Conservation (phyloP, 1,140 invertebrate genomes). For the Anagrus nilaparvatae region DNA sequence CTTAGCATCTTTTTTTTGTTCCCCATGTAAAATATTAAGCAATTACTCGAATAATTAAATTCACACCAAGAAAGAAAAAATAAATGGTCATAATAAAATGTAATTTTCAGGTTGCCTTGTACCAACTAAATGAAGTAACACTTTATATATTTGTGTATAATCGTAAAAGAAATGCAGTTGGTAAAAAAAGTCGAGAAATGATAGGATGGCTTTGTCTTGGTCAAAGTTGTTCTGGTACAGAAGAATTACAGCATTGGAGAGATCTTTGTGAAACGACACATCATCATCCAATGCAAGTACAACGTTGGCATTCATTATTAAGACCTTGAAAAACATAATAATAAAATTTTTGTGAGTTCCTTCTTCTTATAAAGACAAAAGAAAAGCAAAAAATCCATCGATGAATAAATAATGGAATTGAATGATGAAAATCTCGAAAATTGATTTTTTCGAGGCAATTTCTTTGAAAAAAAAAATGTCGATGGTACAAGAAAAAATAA, state of each 20-base stretch:
- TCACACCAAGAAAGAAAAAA: constrained; percentile 2
- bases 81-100: neutral
- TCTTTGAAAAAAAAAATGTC: too few relatives aligned
- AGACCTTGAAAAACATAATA: constrained; percentile 32
- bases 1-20: too few relatives aligned
- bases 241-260: constrained; percentile 88
- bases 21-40: neutral
- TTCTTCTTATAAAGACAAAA: too few relatives aligned
- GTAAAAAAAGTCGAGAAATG: constrained; percentile 77
- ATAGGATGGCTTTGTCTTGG: constrained; percentile 92
- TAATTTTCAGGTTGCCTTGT: constrained; percentile 68
- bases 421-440: constrained; percentile 10
- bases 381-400: too few relatives aligned
- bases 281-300: constrained; percentile 34
- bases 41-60: neutral
- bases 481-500: too few relatives aligned
- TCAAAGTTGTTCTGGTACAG: constrained; percentile 80
- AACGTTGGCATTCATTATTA: constrained; percentile 39
- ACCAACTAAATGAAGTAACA: constrained; percentile 91
- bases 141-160: constrained; percentile 90
- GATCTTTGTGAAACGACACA: constrained; percentile 64
- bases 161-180: constrained; percentile 70
- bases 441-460: constrained; percentile 10
- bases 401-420: too few relatives aligned
- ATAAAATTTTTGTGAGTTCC: too few relatives aligned